Base-by-base conservation (phyloP, 2,888 invertebrate genomes). In the Ectropis crepuscularia region DNA sequence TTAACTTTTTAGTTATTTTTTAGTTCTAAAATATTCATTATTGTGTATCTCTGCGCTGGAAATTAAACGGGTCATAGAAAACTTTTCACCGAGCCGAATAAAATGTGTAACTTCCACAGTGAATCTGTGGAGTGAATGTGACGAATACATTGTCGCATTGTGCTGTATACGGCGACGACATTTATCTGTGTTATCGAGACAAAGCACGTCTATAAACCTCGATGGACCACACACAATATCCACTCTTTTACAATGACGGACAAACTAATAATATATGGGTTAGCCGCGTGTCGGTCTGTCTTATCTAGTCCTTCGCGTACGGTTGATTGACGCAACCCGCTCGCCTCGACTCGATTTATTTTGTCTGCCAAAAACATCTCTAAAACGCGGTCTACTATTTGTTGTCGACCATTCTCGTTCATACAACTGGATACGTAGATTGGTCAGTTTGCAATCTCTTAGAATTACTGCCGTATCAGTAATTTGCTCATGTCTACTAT, bases 181-280 rank as follows among this genome's bases (percentile, higher is more conserved):
- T 92, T 90, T 91, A 91, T 92, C 92, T 89, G 85, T 87, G 92
- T 90, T 90, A 92, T 90, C 89, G 82, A 90, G 88, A 92, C 92
- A 92, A 92, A 90, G 87, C 84, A 81, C 79, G 82, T 79, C 88
- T 88, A 92, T 91, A 89, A 89, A 92, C 89, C 83, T 88, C 82
- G 89, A 87, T 87, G 90, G 92, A 92, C 92, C 92, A 92, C 92
- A 92, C 92, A 91, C 91, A 91, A 89, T 91, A 92, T 90, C 81
- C 80, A 76, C 77, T 72, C 76, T 79, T 79, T 80, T 79, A 90
- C 90, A 91, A 91, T 88, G 86, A 82, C 80, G 74, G 80, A 83
- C 86, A 82, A 83, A 87, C 87, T 82, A 86, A 86, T 90, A 89
- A 89, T 81, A 85, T 88, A 90, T 90, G 87, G 85, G 85, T 79